Base-by-base conservation (phyloP, 2,888 invertebrate genomes). In the Leptarthrus brevirostris region DNA sequence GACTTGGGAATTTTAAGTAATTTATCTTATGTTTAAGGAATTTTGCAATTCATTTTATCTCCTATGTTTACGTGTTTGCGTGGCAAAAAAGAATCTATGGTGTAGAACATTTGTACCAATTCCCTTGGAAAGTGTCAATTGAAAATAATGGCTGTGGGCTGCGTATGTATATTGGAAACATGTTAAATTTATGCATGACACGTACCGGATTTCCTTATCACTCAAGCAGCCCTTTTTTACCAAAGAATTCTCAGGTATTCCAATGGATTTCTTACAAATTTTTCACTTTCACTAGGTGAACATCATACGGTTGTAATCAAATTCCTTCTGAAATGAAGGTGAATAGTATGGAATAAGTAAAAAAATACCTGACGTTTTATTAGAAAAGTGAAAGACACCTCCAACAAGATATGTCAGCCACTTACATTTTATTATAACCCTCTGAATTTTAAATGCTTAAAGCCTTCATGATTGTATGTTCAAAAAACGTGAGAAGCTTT, bases 101-200 rank as follows among this genome's bases (percentile, higher is more conserved):
- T n/a, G 18, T 61, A 30, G 36, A 16, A 30, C 34, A 56, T 56
- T 56, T 56, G 56, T 56, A 34, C 56, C 56, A 36, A 40, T 61
- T 61, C 36, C 16, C 36, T 40, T 36, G 30, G 40, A n/a, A 20
- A 1, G n/a, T 61, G 34, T 34, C 61, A 61, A 61, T 61, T 61
- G 61, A 36, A 61, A 61, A 61, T 61, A 61, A 61, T 61, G 20
- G 34, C 20, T 30, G 34, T 40, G 12, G n/a, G 22, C 22, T 30
- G 44, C 20, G 61, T 40, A 30, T n/a, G n/a, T 36, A 40, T 61
- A 61, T 40, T 18, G 61, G 34, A 40, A 61, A 61, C 18, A 36
- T 61, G 40, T 34, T 18, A 61, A 61, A 61, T 61, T 61, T 61
- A 61, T 61, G 34, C 61, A 61, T 61, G 61, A 61, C 61, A 61